Evolutionary conservation across 2,113 vertebrate species (phyloP).

Genomic region (Carassius gibelio): DNA sequence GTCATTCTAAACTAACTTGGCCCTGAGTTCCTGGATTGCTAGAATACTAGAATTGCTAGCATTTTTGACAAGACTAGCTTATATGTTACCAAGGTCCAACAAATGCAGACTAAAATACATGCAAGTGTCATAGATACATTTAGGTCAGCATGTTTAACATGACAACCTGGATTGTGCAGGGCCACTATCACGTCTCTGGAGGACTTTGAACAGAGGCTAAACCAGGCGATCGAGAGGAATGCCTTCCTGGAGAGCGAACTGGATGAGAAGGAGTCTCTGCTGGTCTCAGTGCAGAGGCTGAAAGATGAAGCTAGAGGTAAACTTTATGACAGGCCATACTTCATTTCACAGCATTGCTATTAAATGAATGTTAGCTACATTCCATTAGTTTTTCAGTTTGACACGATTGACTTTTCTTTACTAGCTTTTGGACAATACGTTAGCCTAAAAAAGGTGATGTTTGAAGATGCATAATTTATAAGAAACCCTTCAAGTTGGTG

Average conservation of each 20-base stretch:
- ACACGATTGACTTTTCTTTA: background rate
- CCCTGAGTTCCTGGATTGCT: background rate
- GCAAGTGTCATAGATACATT: background rate
- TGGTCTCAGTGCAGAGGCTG: slow-evolving; percentile 95
- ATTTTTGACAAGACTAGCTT: background rate
- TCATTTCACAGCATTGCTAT: background rate
- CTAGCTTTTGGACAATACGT: no score
- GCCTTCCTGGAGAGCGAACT: slow-evolving; percentile 98
- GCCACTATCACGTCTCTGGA: slow-evolving; percentile 98
- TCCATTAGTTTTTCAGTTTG: background rate
- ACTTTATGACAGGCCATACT: background rate
- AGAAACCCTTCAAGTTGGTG: no score
- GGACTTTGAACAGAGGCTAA: slow-evolving; percentile 96
- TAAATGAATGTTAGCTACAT: background rate
- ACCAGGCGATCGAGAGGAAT: slow-evolving; percentile 98
- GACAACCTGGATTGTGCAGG: slow-evolving; percentile 72
- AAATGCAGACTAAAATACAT: background rate
- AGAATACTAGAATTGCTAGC: background rate
- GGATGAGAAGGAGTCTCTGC: slow-evolving; percentile 95
- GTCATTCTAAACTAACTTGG: background rate
- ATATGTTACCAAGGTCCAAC: background rate
- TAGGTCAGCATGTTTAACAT: background rate
- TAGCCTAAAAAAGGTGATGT: no score
- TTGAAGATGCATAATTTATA: no score
- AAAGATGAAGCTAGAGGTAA: slow-evolving; percentile 98